These are phyloP conservation scores for Rutilus rutilus DNA, from an alignment of 2,113 vertebrate genomes.

Conservation along the genomic window DNA sequence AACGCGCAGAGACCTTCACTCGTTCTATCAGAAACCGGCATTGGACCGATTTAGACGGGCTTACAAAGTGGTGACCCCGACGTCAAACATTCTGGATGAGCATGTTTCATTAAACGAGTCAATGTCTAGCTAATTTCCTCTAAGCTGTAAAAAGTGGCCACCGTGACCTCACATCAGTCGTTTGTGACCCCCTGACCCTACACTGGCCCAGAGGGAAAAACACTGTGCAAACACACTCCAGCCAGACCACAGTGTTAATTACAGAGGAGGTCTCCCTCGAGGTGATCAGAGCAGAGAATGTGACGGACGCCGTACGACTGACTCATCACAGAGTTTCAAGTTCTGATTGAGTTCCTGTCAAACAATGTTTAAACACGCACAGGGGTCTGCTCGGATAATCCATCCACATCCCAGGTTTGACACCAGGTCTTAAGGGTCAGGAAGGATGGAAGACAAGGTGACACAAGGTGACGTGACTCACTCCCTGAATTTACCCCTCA, in stretches of 20 bases:
- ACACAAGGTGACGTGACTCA: not conserved
- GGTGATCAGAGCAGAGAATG: not conserved
- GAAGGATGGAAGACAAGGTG: slow-evolving; percentile 17
- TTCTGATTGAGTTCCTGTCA: slow-evolving; percentile 55
- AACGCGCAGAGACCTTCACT: no score
- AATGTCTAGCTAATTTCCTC: slow-evolving; percentile 49
- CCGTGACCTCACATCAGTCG: slow-evolving; percentile 34
- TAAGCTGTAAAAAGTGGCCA: slow-evolving; percentile 23
- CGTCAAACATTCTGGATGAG: not conserved
- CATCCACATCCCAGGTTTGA: slow-evolving; percentile 2
- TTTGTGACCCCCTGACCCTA: slow-evolving; percentile 19
- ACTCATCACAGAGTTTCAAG: slow-evolving; percentile 36
- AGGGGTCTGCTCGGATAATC: slow-evolving; percentile 37
- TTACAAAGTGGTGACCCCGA: not conserved
- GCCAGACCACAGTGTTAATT: slow-evolving; percentile 22
- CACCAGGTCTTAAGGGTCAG: slow-evolving; percentile 26
- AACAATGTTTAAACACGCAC: slow-evolving; percentile 43
- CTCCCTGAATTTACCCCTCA: not conserved
- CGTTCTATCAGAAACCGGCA: no score
- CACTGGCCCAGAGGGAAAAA: not conserved
- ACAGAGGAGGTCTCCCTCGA: not conserved
- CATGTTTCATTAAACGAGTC: slow-evolving; percentile 8
- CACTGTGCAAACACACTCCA: slow-evolving; percentile 22
- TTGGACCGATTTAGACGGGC: no score
- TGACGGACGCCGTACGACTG: not conserved